Evolutionary conservation across 2,797 vertebrate species (phyloP).

Genomic region (Hydrolagus colliei): DNA sequence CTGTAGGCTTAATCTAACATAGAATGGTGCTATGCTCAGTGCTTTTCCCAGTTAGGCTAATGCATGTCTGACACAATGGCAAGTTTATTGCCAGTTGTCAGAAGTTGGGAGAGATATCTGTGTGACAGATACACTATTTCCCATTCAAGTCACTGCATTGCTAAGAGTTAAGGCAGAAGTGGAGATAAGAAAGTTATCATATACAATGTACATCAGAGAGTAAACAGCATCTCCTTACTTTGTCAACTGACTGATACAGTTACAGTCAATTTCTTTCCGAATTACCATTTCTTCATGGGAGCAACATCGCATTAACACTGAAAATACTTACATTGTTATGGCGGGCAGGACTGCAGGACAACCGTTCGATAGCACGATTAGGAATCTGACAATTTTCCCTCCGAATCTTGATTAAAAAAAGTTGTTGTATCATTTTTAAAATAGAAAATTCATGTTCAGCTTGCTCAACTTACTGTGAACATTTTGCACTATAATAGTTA

Average conservation of each 20-base stretch:
- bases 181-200: constrained; percentile 15
- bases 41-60: constrained; percentile 20
- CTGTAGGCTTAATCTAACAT: constrained; percentile 2
- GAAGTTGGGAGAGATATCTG: constrained; percentile 1
- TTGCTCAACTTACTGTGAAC: no score
- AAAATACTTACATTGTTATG: not conserved
- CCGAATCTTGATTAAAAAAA: not conserved
- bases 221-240: constrained; percentile 15
- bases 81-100: constrained; percentile 19
- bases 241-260: constrained; percentile 16
- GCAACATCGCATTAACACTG: not conserved
- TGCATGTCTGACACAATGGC: not conserved
- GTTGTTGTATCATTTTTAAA: not conserved
- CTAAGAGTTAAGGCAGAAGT: not conserved
- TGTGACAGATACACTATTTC: constrained; percentile 26
- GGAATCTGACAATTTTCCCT: no score
- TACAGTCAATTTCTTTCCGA: constrained; percentile 21
- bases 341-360: no score
- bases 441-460: not conserved
- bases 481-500: not conserved
- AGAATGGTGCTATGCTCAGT: not conserved
- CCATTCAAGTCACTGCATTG: not conserved
- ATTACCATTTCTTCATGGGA: constrained; percentile 10
- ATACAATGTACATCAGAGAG: constrained; percentile 21
- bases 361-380: no score